phyloP scores from a whole-genome alignment of 2,888 invertebrate species.

The Drosophila sordidula region DNA sequence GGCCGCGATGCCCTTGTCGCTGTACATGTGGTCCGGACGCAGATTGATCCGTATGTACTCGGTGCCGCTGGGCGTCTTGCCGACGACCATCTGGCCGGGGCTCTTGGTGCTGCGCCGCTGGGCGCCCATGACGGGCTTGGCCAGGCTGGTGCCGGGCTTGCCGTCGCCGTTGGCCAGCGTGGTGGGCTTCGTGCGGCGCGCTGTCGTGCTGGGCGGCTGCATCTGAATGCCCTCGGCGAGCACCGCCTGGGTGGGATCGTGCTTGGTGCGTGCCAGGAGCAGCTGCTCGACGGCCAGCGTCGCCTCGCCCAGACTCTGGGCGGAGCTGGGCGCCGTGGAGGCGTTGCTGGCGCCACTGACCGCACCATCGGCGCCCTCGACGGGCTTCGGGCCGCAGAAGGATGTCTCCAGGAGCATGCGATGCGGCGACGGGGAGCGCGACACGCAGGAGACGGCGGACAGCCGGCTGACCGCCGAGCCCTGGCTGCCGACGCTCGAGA shows the following conservation, averaged over 20 bases:
- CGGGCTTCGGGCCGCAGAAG: slow-evolving; percentile 94
- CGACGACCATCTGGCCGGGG: slow-evolving; percentile 84
- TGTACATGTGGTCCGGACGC: slow-evolving; percentile 91
- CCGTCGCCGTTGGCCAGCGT: slow-evolving; percentile 74
- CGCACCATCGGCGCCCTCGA: slow-evolving; percentile 86
- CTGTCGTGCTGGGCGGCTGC: slow-evolving; percentile 71
- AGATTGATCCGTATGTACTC: slow-evolving; percentile 89
- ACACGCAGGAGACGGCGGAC: slow-evolving; percentile 86
- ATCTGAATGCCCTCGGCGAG: slow-evolving; percentile 88
- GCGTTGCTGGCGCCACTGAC: slow-evolving; percentile 50
- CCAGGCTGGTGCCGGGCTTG: slow-evolving; percentile 26
- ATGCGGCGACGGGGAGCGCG: slow-evolving; percentile 94
- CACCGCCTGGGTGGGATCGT: slow-evolving; percentile 88
- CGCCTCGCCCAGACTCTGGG: slow-evolving; percentile 58
- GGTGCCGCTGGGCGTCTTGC: slow-evolving; percentile 84
- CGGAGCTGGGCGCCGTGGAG: slow-evolving; percentile 62
- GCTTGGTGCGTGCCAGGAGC: slow-evolving; percentile 87
- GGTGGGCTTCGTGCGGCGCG: slow-evolving; percentile 58
- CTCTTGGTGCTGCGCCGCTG: slow-evolving; percentile 81
- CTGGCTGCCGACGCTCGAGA: slow-evolving; percentile 93
- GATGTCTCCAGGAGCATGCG: slow-evolving; percentile 95
- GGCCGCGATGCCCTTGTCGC: slow-evolving; percentile 86
- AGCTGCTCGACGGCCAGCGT: slow-evolving; percentile 85
- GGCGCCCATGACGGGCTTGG: slow-evolving; percentile 58
- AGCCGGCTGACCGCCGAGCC: slow-evolving; percentile 88